Evolutionary conservation across 1,140 invertebrate genomes (phyloP).

Genomic region (Colletes gigas): DNA sequence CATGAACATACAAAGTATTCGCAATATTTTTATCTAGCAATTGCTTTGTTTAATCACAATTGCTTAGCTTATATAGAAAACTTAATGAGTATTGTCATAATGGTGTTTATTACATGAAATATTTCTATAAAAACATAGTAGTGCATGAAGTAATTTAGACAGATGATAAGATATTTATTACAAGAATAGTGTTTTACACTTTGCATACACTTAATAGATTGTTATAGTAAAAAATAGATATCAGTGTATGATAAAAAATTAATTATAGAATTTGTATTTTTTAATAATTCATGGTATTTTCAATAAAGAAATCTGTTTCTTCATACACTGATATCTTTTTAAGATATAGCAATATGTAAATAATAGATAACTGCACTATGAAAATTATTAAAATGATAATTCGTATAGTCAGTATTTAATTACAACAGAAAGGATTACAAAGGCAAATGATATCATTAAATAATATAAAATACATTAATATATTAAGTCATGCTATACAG

Average conservation of each 20-base stretch:
- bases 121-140: background rate
- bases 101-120: background rate
- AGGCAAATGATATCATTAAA: background rate
- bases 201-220: background rate
- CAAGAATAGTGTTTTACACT: background rate
- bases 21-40: background rate
- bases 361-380: background rate
- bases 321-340: background rate
- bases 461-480: conserved; percentile 19
- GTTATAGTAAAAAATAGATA: background rate
- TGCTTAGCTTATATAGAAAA: conserved; percentile 10
- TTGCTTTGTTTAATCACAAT: background rate
- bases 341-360: background rate
- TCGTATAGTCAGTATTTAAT: background rate
- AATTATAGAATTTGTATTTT: background rate
- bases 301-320: background rate
- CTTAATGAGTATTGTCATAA: background rate
- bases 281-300: background rate
- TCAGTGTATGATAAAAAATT: background rate
- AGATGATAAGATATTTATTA: background rate
- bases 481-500: background rate
- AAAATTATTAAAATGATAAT: background rate
- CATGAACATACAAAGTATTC: background rate
- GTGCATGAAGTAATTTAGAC: conserved; percentile 16
- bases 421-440: background rate